Evolutionary conservation across 2,113 vertebrate species (phyloP), one percentile per base, ranked within the genome.

Genomic region (Paralichthys olivaceus): DNA sequence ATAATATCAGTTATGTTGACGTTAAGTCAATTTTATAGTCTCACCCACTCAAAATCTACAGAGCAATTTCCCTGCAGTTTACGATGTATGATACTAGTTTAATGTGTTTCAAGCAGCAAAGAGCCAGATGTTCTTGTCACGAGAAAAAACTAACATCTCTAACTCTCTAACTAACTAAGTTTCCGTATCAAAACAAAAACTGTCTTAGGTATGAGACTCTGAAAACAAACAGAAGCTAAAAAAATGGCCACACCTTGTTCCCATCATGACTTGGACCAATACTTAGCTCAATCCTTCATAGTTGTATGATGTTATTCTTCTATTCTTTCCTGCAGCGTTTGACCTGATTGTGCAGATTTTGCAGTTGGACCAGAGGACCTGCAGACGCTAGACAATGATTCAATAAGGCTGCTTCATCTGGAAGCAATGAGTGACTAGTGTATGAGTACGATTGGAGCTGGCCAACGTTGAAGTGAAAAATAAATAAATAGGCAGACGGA

Each of bases 111-210:
- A 34, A 34, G 9, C 61, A 15, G 20, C 19, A 25, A 74, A 37
- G 26, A 57, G 51, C 20, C 7, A 9, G 2, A 51, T 61, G 3
- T 64, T 75, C 29, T 56, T 45, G 37, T 56, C 63, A 26, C 13
- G 64, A 67, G 60, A 23, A 80, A 61, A 56, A 80, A 54, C 43
- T 17, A 47, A 62, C 37, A 57, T 37, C 22, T 51, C 29, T 47
- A 53, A 62, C n/a, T n/a, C n/a, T n/a, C n/a, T 59, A 74, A 54
- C 45, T 19, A 53, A 32, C 32, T 25, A 56, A 45, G 54, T 66
- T 83, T 79, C 76, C 73, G 54, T 84, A 58, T 37, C 60, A 79
- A 84, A 89, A 84, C 56, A 80, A 74, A 76, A 56, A 61, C 57
- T 6, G 5, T 72, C 72, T 71, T 73, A 83, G 40, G 17, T 5